phyloP scores from a whole-genome alignment of 2,888 invertebrate species.

The Thymelicus sylvestris region DNA sequence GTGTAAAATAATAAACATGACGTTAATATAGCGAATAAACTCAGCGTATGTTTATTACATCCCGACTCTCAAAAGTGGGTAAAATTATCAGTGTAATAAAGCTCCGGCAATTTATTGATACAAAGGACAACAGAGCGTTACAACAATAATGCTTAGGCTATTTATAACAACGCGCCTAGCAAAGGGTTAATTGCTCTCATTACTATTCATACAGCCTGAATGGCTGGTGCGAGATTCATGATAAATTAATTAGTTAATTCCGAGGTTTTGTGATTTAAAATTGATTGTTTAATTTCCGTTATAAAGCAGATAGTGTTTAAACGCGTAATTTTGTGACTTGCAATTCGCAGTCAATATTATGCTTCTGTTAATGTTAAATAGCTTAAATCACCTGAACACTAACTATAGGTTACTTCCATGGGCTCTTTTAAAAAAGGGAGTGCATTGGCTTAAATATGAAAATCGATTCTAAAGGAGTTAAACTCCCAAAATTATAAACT shows the following conservation, averaged over 20 bases:
- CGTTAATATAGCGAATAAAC: no score
- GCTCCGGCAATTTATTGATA: not conserved
- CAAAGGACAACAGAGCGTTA: not conserved
- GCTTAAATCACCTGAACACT: no score
- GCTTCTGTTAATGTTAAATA: no score
- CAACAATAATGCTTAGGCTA: not conserved
- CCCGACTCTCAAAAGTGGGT: not conserved
- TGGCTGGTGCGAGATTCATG: not conserved
- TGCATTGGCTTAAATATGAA: no score
- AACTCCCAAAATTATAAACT: no score
- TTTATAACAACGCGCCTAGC: not conserved
- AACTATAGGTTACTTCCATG: no score
- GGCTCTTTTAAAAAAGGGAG: no score
- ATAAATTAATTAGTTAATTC: not conserved
- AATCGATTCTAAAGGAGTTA: no score
- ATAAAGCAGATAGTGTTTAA: not conserved
- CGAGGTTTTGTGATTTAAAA: not conserved
- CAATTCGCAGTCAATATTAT: no score
- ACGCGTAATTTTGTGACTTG: no score
- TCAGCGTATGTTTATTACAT: no score
- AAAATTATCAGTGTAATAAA: not conserved
- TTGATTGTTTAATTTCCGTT: not conserved
- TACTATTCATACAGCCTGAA: not conserved
- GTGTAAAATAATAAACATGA: no score
- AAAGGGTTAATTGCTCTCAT: not conserved